A percentile compares a stretch with the other conserved stretches of the same genome.
Conservation (phyloP, 2,888 invertebrate genomes). For the Macrosiphum euphorbiae region DNA sequence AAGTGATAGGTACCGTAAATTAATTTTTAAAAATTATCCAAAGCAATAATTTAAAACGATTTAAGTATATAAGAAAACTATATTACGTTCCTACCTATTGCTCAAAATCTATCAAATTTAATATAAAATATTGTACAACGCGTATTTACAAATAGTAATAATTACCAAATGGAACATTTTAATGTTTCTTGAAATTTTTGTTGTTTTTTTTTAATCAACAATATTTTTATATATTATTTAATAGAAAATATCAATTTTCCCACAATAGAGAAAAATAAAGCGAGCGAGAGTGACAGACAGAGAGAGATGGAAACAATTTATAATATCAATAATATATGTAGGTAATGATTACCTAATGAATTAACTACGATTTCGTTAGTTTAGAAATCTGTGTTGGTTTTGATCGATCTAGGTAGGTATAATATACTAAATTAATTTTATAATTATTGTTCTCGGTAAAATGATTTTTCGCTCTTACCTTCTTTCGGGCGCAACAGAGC, state of each 20-base stretch:
- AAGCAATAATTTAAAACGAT: not conserved
- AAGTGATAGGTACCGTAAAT: not conserved
- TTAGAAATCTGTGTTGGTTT: not conserved
- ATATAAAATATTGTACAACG: not conserved
- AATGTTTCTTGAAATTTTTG: not conserved
- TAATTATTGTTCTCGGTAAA: not conserved
- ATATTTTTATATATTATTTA: not conserved
- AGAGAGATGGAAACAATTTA: not conserved
- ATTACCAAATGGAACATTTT: not conserved
- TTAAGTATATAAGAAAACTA: not conserved
- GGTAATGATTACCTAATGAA: not conserved
- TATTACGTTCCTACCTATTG: not conserved
- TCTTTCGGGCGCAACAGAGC: constrained; percentile 96
- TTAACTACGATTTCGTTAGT: not conserved
- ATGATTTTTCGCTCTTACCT: constrained; percentile 75
- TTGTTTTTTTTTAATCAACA: not conserved
- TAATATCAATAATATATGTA: not conserved
- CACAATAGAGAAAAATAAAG: not conserved
- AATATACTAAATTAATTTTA: not conserved
- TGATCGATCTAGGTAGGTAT: not conserved
- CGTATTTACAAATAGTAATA: not conserved
- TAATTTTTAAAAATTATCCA: not conserved
- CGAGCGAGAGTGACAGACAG: not conserved
- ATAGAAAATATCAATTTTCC: not conserved
- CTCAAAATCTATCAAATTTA: not conserved